Evolutionary conservation across 1,140 invertebrate species (phyloP).

Genomic region (Lasaia peninsularis): DNA sequence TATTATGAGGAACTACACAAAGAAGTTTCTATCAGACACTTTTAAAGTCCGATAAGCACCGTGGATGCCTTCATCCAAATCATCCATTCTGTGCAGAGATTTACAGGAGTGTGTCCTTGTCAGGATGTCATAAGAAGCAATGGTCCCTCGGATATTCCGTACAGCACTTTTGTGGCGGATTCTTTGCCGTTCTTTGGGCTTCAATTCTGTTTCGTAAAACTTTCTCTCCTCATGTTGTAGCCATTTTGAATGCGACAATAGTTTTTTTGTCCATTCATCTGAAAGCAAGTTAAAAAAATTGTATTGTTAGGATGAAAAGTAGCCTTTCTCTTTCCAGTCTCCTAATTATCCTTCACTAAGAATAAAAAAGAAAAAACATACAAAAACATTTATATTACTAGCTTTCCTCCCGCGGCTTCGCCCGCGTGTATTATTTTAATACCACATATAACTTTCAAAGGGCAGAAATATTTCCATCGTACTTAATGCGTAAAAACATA

Average conservation of each 20-base stretch:
- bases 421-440: no score
- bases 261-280: constrained; percentile 71
- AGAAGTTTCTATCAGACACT: constrained; percentile 41
- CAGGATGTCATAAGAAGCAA: constrained; percentile 57
- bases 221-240: constrained; percentile 53
- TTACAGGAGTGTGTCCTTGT: constrained; percentile 57
- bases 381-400: no score
- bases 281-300: constrained; percentile 16
- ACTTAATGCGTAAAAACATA: no score
- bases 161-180: constrained; percentile 43
- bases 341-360: no score
- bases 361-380: no score
- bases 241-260: constrained; percentile 60
- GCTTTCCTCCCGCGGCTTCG: no score
- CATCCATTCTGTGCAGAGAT: constrained; percentile 46
- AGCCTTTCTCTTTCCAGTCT: no score
- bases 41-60: constrained; percentile 63
- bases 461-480: no score
- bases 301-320: no score
- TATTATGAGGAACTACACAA: constrained; percentile 23
- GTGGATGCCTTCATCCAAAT: constrained; percentile 51
- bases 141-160: constrained; percentile 35
- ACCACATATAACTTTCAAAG: no score
- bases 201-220: constrained; percentile 58
- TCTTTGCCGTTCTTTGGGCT: constrained; percentile 37